Evolutionary conservation across 2,113 vertebrate species (phyloP).

Genomic region (Phyllopteryx taeniolatus): DNA sequence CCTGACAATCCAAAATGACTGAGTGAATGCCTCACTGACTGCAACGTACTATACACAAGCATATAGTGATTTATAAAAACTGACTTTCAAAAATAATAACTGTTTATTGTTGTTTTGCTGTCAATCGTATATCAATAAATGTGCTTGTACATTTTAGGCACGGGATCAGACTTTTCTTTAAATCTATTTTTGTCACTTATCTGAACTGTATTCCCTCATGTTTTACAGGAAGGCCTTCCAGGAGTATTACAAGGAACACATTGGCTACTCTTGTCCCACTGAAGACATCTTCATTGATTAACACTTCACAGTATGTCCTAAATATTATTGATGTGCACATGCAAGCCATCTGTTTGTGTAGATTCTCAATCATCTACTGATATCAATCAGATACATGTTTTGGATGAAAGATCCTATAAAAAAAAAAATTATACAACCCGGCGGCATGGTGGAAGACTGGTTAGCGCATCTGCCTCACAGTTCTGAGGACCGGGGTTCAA

Average conservation of each 20-base stretch:
- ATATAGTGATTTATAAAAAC: not conserved
- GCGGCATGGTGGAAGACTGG: too few relatives aligned
- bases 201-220: not conserved
- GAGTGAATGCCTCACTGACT: not conserved
- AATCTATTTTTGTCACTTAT: not conserved
- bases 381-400: too few relatives aligned
- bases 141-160: not conserved
- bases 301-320: slow-evolving; percentile 34
- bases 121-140: not conserved
- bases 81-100: not conserved
- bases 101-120: not conserved
- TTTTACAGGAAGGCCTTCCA: slow-evolving; percentile 89
- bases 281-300: slow-evolving; percentile 99
- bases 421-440: too few relatives aligned
- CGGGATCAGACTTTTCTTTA: not conserved
- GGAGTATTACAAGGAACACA: slow-evolving; percentile 94
- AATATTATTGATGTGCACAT: slow-evolving; percentile 43
- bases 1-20: not conserved
- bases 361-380: not conserved
- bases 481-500: too few relatives aligned
- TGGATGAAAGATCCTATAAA: too few relatives aligned
- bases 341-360: not conserved
- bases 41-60: not conserved
- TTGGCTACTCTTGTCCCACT: slow-evolving; percentile 95
- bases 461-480: too few relatives aligned